Percentiles rank a stretch among this genome's conserved stretches.
phyloP scores from a whole-genome alignment of 2,888 invertebrate species.

The Harpalus rufipes region DNA sequence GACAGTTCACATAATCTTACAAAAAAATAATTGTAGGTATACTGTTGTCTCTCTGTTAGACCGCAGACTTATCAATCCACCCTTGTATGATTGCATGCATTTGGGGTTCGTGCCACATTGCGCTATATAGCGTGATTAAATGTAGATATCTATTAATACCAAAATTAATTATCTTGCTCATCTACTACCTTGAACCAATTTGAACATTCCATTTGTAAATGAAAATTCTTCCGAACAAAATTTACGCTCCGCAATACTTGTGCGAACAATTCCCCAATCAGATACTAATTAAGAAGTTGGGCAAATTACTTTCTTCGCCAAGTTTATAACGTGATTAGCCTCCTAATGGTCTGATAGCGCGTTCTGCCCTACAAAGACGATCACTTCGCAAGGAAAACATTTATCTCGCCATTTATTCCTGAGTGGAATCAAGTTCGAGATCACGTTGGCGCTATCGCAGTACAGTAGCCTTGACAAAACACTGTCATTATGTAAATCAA shows the following conservation, averaged over 20 bases:
- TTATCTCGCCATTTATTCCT: neutral
- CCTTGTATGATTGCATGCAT: too few species aligned
- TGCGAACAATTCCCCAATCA: constrained; percentile 31
- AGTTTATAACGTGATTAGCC: constrained; percentile 29
- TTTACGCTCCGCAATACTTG: neutral
- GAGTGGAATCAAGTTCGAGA: constrained; percentile 6
- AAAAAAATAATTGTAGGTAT: too few species aligned
- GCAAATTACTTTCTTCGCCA: constrained; percentile 23
- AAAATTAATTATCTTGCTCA: neutral
- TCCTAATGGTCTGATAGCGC: constrained; percentile 23
- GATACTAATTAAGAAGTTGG: constrained; percentile 25
- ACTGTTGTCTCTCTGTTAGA: too few species aligned
- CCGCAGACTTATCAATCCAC: too few species aligned
- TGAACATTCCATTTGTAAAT: neutral
- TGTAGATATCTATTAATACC: neutral
- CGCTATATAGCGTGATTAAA: too few species aligned
- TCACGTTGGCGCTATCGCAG: constrained; percentile 20
- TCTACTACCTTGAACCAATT: neutral
- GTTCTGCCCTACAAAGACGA: neutral
- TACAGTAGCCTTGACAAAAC: constrained; percentile 19
- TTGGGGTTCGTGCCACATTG: too few species aligned
- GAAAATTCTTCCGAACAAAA: neutral
- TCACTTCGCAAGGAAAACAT: neutral
- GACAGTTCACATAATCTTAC: too few species aligned
- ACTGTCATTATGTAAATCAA: constrained; percentile 48